Percentiles rank a stretch among this genome's conserved stretches.
phyloP scores from a whole-genome alignment of 2,113 vertebrate species.

The Semnornis frantzii region DNA sequence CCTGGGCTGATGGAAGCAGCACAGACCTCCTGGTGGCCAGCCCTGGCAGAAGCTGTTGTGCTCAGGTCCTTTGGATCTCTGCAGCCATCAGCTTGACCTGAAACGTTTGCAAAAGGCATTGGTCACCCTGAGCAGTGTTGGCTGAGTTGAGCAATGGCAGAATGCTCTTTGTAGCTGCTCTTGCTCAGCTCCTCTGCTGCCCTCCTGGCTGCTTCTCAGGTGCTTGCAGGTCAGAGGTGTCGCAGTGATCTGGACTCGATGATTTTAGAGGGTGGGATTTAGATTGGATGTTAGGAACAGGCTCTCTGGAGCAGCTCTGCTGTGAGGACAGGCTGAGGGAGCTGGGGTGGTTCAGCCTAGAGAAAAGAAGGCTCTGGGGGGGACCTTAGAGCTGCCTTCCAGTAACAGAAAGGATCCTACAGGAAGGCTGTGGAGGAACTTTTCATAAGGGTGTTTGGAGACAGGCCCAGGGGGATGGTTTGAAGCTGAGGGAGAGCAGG shows the following conservation, averaged over 20 bases:
- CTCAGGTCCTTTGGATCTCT: background rate
- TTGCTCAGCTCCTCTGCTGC: background rate
- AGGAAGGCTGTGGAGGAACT: no score
- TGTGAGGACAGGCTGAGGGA: no score
- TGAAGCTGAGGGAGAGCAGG: no score
- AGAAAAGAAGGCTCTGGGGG: no score
- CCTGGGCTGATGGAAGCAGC: slow-evolving; percentile 44
- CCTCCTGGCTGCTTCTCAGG: background rate
- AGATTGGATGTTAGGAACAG: no score
- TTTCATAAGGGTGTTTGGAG: no score
- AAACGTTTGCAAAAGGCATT: background rate
- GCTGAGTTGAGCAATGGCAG: background rate
- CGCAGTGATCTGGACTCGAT: background rate
- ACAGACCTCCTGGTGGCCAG: background rate
- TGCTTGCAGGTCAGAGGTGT: background rate
- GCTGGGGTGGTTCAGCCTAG: no score
- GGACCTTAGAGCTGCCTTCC: no score
- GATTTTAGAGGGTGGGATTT: no score
- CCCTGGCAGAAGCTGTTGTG: background rate
- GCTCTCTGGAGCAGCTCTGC: no score
- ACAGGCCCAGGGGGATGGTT: no score
- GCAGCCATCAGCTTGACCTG: background rate
- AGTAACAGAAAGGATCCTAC: no score
- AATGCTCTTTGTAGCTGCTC: background rate
- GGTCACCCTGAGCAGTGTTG: background rate